Conservation (phyloP, 2,797 vertebrate species). For the Poecilia picta region DNA sequence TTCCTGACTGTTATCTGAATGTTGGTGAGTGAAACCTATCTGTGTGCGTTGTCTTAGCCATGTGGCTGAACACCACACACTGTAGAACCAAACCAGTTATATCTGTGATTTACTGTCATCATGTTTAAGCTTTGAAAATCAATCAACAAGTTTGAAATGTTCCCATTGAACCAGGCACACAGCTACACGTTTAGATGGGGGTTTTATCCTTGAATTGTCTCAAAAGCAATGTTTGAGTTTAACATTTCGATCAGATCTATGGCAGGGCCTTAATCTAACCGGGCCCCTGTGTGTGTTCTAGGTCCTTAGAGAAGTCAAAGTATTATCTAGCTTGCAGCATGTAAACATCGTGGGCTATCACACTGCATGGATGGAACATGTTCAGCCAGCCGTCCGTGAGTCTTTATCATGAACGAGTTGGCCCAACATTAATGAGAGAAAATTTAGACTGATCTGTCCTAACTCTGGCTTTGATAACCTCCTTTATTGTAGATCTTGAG, state of each 20-base stretch:
- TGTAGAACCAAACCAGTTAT: no score
- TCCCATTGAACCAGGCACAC: not conserved
- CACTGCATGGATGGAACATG: constrained; percentile 97
- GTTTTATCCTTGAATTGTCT: not conserved
- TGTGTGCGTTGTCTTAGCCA: not conserved
- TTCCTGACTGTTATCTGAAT: not conserved
- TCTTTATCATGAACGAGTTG: constrained; percentile 8
- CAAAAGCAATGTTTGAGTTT: not conserved
- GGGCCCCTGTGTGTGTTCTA: constrained; percentile 47
- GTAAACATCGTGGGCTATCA: constrained; percentile 94
- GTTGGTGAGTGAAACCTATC: not conserved
- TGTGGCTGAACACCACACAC: no score
- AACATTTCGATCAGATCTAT: not conserved
- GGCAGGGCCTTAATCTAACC: not conserved
- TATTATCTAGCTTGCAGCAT: constrained; percentile 94
- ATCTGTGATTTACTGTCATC: not conserved
- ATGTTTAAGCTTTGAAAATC: no score
- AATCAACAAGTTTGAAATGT: no score
- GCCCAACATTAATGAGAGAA: not conserved
- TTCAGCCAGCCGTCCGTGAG: constrained; percentile 81
- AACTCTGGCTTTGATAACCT: constrained; percentile 3
- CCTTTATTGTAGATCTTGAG: constrained; percentile 62
- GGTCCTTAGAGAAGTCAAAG: constrained; percentile 96
- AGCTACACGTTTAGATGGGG: not conserved
- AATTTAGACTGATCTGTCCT: not conserved